Evolutionary conservation across 2,888 invertebrate species (phyloP).

Genomic region (Idaea aversata): DNA sequence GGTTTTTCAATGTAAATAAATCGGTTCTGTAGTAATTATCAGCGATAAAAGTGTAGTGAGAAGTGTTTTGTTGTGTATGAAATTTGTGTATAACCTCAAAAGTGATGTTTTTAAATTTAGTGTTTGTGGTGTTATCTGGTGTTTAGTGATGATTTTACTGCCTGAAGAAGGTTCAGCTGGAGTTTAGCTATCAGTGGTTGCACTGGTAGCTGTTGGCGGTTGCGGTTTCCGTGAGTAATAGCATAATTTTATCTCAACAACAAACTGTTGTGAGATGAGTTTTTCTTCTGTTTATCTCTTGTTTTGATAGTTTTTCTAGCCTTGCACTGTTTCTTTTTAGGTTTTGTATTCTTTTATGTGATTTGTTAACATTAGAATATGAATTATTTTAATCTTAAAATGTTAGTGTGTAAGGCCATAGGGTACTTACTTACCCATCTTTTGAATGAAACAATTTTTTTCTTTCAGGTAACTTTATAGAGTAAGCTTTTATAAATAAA

Average conservation of each 20-base stretch:
- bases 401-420: not conserved
- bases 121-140: conserved; percentile 18
- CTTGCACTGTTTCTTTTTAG: not conserved
- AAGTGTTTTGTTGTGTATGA: conserved; percentile 7
- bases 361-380: not conserved
- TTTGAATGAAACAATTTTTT: too few relatives aligned
- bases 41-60: not conserved
- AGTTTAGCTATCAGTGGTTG: conserved; percentile 7
- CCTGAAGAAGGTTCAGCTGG: conserved; percentile 11
- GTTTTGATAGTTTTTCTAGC: not conserved
- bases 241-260: conserved; percentile 2
- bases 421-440: too few relatives aligned
- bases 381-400: not conserved
- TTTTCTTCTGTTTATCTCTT: conserved; percentile 6
- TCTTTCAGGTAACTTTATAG: too few relatives aligned
- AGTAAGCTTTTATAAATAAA: too few relatives aligned
- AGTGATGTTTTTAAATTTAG: conserved; percentile 14
- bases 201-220: conserved; percentile 9
- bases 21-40: not conserved
- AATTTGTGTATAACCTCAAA: conserved; percentile 25
- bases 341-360: not conserved
- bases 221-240: conserved; percentile 18
- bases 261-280: not conserved
- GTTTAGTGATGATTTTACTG: conserved; percentile 10
- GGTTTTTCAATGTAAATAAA: not conserved